Conservation (phyloP, 2,888 invertebrate genomes). For the Drosophila anomalata region DNA sequence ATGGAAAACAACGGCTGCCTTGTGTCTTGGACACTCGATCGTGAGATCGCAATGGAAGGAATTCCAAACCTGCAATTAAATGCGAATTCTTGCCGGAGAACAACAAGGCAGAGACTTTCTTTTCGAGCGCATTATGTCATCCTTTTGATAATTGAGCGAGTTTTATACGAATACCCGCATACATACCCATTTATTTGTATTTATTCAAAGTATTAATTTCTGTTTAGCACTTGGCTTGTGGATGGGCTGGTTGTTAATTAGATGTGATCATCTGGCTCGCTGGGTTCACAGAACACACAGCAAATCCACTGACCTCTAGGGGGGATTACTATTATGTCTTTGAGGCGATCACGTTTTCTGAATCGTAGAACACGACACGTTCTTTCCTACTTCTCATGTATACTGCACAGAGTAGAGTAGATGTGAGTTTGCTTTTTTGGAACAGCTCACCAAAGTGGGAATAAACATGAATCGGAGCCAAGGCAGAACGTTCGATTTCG, state of each 20-base stretch:
- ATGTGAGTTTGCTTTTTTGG: constrained; percentile 7
- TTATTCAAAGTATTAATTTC: neutral
- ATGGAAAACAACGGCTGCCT: constrained; percentile 30
- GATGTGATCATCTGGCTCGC: constrained; percentile 5
- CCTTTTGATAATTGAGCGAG: constrained; percentile 1
- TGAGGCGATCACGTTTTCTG: constrained; percentile 30
- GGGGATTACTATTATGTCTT: constrained; percentile 10
- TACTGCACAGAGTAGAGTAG: neutral
- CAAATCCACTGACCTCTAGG: constrained; percentile 20
- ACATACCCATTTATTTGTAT: neutral
- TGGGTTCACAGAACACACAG: neutral
- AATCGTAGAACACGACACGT: constrained; percentile 23
- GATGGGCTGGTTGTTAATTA: constrained; percentile 1
- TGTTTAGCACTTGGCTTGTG: constrained; percentile 15
- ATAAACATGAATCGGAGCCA: constrained; percentile 45
- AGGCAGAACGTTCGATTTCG: constrained; percentile 50
- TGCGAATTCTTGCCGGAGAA: neutral
- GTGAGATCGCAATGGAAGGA: constrained; percentile 26
- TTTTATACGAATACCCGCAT: neutral
- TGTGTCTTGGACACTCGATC: constrained; percentile 26
- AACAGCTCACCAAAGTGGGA: constrained; percentile 34
- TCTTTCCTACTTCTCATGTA: neutral
- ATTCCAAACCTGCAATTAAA: constrained; percentile 25
- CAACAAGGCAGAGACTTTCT: constrained; percentile 24
- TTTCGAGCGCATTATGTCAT: constrained; percentile 32